A percentile compares a stretch with the other conserved stretches of the same genome.
Evolutionary conservation across 35 echinoderm and acorn worm genomes (phyloP).

Genomic region (Ptychodera flava): DNA sequence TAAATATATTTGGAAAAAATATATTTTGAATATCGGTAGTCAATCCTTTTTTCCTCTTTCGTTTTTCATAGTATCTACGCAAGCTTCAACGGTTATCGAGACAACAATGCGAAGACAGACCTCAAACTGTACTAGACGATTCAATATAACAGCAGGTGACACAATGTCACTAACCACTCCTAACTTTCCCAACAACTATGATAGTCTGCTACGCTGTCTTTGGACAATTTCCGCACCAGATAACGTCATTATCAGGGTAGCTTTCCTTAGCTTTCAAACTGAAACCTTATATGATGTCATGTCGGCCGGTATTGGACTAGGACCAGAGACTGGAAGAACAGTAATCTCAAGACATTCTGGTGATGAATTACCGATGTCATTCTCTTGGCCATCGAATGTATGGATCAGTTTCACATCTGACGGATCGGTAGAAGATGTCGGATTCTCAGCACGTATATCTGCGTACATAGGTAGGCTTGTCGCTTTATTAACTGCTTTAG

Average conservation of each 20-base stretch:
- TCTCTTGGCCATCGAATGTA: background rate
- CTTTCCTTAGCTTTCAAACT: background rate
- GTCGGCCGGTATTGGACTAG: background rate
- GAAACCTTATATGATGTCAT: background rate
- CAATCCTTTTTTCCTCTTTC: too few relatives aligned
- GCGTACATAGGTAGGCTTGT: background rate
- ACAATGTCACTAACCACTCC: background rate
- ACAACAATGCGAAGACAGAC: too few relatives aligned
- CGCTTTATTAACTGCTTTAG: too few relatives aligned
- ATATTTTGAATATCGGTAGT: too few relatives aligned
- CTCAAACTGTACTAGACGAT: too few relatives aligned
- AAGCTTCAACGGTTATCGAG: too few relatives aligned
- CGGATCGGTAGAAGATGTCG: background rate
- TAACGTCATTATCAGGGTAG: background rate
- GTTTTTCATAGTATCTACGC: too few relatives aligned
- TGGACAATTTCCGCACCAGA: background rate
- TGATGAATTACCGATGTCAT: background rate
- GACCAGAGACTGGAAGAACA: background rate
- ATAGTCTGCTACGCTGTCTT: background rate
- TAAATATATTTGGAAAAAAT: too few relatives aligned
- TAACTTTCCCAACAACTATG: background rate
- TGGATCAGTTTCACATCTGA: background rate
- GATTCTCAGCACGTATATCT: background rate
- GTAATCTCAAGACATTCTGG: background rate
- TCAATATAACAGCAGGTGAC: too few relatives aligned